Conservation (phyloP, 64 coral and sea anemone genomes). For the Cladopsammia gracilis region DNA sequence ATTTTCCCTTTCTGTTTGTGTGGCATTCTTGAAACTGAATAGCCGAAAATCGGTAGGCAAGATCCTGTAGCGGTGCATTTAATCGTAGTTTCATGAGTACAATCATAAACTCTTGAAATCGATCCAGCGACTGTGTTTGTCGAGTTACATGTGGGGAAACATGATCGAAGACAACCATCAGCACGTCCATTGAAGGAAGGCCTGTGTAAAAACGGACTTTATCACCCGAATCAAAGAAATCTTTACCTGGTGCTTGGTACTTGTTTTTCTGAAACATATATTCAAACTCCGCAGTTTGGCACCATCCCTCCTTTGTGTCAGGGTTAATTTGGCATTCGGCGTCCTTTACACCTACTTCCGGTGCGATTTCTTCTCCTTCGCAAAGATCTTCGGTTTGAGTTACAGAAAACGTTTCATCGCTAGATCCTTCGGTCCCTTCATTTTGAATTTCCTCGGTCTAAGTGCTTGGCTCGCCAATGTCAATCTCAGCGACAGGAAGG, state of each 20-base stretch:
- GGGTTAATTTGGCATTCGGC: constrained; percentile 13
- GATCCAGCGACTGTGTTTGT: too few species aligned
- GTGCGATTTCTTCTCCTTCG: constrained; percentile 55
- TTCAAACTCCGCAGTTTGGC: constrained; percentile 55
- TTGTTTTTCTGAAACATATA: constrained; percentile 54
- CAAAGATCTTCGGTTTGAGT: neutral
- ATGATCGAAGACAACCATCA: too few species aligned
- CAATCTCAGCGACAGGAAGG: constrained; percentile 59
- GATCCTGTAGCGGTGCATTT: too few species aligned
- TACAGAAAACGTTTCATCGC: neutral
- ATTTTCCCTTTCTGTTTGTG: too few species aligned
- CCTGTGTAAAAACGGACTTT: constrained; percentile 34
- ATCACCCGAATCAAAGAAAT: constrained; percentile 49
- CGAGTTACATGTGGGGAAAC: too few species aligned
- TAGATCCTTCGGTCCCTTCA: constrained; percentile 9
- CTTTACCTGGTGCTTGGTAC: constrained; percentile 32
- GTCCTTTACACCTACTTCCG: constrained; percentile 42
- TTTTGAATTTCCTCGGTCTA: constrained; percentile 42
- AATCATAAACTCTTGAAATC: too few species aligned
- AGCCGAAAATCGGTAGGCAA: too few species aligned
- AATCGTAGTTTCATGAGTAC: too few species aligned
- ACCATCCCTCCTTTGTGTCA: constrained; percentile 12
- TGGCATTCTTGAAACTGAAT: too few species aligned
- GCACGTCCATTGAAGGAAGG: too few species aligned
- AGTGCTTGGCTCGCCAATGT: constrained; percentile 53